These are phyloP conservation scores for Agelaius phoeniceus DNA, from an alignment of 2,113 vertebrate genomes.

Conservation along the genomic window DNA sequence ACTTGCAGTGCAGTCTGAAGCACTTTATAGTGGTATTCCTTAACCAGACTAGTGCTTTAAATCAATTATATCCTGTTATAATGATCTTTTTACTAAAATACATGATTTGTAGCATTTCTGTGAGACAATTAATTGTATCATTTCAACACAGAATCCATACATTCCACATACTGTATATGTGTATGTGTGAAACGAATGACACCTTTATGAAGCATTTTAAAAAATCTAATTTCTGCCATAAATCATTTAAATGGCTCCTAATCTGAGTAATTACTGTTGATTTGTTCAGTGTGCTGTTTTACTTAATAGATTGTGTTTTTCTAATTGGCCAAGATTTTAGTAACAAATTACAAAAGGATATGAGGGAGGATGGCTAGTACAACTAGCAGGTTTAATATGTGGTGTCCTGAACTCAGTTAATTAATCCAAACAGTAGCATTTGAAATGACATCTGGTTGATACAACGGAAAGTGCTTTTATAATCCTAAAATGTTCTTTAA, in stretches of 20 bases:
- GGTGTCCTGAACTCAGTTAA: constrained; percentile 53
- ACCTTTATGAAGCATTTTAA: constrained; percentile 35
- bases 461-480: constrained; percentile 31
- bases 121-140: background rate
- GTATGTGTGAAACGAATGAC: background rate
- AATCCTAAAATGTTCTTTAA: constrained; percentile 59
- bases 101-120: background rate
- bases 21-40: constrained; percentile 19
- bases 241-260: constrained; percentile 43
- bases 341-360: constrained; percentile 26
- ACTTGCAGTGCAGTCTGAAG: constrained; percentile 2
- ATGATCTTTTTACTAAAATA: constrained; percentile 26
- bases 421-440: constrained; percentile 42
- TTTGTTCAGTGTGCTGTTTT: constrained; percentile 42
- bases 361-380: background rate
- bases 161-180: background rate
- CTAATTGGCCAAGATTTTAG: constrained; percentile 50
- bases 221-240: background rate
- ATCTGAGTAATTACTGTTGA: constrained; percentile 42
- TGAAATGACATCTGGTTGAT: constrained; percentile 55
- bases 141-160: background rate
- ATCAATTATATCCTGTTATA: constrained; percentile 44
- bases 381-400: constrained; percentile 19
- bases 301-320: constrained; percentile 37
- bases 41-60: constrained; percentile 31